A percentile compares a stretch with the other conserved stretches of the same genome.
Evolutionary conservation across 2,888 invertebrate species (phyloP).

Genomic region (Lasioglossum marginatum): DNA sequence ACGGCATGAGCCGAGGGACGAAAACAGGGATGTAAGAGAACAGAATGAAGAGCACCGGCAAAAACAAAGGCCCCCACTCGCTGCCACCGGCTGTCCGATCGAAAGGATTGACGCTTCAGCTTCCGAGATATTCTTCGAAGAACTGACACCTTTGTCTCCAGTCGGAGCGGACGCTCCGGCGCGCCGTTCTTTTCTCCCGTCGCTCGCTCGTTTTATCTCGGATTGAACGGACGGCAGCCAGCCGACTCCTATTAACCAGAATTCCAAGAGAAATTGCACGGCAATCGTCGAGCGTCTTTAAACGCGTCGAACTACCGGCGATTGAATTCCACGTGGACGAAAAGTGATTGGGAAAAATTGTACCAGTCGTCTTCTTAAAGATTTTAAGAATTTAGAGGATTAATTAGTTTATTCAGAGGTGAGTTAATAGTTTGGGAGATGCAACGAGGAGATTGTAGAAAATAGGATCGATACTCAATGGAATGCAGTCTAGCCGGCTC

Average conservation of each 20-base stretch:
- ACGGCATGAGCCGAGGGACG: conserved; percentile 46
- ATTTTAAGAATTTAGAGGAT: neutral
- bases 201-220: conserved; percentile 26
- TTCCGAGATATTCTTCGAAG: conserved; percentile 75
- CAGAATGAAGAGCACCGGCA: conserved; percentile 71
- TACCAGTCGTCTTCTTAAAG: neutral
- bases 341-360: conserved; percentile 5
- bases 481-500: conserved; percentile 76
- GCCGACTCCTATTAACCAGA: conserved; percentile 38
- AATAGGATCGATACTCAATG: conserved; percentile 75
- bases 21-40: conserved; percentile 73
- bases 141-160: conserved; percentile 78
- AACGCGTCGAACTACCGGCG: conserved; percentile 23
- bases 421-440: neutral
- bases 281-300: conserved; percentile 39
- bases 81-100: conserved; percentile 73
- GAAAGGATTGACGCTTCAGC: conserved; percentile 80
- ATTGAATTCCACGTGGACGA: neutral
- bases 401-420: neutral
- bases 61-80: conserved; percentile 75
- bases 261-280: conserved; percentile 41
- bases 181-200: conserved; percentile 66
- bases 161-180: conserved; percentile 64
- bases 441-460: conserved; percentile 67
- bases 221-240: conserved; percentile 12